These are phyloP conservation scores for Malacosoma neustria DNA, from an alignment of 2,888 invertebrate species.

Conservation along the genomic window DNA sequence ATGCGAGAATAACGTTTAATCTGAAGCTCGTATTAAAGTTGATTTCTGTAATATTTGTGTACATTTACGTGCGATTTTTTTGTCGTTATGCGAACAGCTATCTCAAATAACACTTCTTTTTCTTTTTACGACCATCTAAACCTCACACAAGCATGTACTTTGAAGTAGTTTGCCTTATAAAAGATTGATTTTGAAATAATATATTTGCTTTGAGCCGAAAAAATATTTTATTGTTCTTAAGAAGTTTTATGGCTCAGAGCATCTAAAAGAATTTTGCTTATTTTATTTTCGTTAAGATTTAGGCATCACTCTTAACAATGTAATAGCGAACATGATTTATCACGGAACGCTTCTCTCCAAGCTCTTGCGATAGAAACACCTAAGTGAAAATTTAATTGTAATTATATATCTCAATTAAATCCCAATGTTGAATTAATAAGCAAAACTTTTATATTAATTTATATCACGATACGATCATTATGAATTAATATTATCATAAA, in stretches of 20 bases:
- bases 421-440: too few species aligned
- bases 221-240: neutral
- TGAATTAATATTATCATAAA: neutral
- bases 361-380: neutral
- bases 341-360: neutral
- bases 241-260: neutral
- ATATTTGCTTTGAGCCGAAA: neutral
- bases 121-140: neutral
- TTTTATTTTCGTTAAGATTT: neutral
- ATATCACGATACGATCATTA: neutral
- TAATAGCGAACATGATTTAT: neutral
- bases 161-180: neutral
- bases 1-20: too few species aligned
- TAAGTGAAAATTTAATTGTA: neutral
- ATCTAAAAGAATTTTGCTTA: neutral
- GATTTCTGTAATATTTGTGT: too few species aligned
- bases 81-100: neutral
- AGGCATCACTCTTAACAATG: neutral
- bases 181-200: neutral
- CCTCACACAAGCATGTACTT: neutral
- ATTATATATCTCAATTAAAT: neutral
- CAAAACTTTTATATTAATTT: neutral
- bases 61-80: neutral
- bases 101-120: neutral
- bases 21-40: too few species aligned